Percentiles rank a stretch among this genome's conserved stretches.
Evolutionary conservation across 2,797 vertebrate genomes (phyloP).

Genomic region (Platalea minor): DNA sequence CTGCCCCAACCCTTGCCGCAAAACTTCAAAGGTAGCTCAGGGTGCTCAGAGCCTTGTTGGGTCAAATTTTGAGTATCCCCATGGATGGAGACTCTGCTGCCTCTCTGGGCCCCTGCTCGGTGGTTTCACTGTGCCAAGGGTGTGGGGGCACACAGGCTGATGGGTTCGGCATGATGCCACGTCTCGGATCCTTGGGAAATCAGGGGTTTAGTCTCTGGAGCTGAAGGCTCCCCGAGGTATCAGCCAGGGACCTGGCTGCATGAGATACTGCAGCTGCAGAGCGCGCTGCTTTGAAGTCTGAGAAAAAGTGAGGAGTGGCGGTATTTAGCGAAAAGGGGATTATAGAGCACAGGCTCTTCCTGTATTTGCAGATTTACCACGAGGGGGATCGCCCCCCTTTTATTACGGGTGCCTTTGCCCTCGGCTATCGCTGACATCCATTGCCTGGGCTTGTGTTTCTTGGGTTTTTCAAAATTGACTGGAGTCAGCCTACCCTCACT

Average conservation of each 20-base stretch:
- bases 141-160: neutral
- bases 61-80: neutral
- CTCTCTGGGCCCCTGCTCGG: neutral
- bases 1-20: neutral
- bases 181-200: neutral
- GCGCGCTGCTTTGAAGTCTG: neutral
- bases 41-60: neutral
- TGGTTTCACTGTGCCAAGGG: neutral
- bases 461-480: neutral
- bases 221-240: neutral
- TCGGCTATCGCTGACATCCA: rapidly evolving
- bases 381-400: neutral
- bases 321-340: neutral
- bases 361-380: neutral
- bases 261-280: neutral
- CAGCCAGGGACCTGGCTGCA: neutral
- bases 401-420: neutral
- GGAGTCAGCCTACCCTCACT: neutral
- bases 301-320: neutral
- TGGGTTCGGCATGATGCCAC: rapidly evolving
- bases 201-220: neutral
- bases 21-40: neutral
- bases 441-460: neutral
- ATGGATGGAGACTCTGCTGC: neutral
- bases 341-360: neutral